Evolutionary conservation across 2,888 invertebrate species (phyloP), one percentile per base, ranked within the genome.

Genomic region (Tricholauxania praeusta): DNA sequence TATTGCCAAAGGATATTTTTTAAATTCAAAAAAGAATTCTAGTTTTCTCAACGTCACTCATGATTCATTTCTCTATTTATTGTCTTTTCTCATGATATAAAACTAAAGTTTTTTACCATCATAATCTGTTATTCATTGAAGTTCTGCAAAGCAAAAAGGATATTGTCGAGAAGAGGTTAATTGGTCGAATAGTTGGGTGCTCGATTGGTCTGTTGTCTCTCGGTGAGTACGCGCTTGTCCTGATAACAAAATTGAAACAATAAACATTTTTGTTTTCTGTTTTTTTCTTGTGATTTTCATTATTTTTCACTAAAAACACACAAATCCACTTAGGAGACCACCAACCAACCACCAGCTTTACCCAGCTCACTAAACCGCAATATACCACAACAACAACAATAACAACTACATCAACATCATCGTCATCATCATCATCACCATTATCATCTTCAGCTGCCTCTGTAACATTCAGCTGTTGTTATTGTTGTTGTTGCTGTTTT

Each of bases 191-290:
- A 62, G 64, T 17, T 53, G 70, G 49, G 51, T 49, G 57, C 39
- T 2, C 32, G 68, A 22, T 57, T 63, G 62, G 51, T 47, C 49
- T 60, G 49, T 52, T 53, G 47, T 59, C 60, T 32, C 32, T 51
- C 28, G 51, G 59, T 68, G 48, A 71, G 57, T 62, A 39, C 22
- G 39, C 62, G 70, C 63, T 53, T 52, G 70, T 62, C 63, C 80
- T 84, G 84, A 84, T 84, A 84, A 84, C 84, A 85, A 85, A 82
- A 84, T 84, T 85, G 85, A 85, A 85, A 84, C 85, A 84, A 84
- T 84, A 84, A 84, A 84, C 84, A 85, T 84, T 84, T 84, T 83
- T 83, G 81, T 72, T 71, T 47, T 12, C n/a, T 10, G 1, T 53
- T n/a, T 53, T n/a, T 53, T 10, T 53, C 7, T 19, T n/a, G 5